Conservation (phyloP, 2,888 invertebrate species). For the Callosobruchus maculatus region DNA sequence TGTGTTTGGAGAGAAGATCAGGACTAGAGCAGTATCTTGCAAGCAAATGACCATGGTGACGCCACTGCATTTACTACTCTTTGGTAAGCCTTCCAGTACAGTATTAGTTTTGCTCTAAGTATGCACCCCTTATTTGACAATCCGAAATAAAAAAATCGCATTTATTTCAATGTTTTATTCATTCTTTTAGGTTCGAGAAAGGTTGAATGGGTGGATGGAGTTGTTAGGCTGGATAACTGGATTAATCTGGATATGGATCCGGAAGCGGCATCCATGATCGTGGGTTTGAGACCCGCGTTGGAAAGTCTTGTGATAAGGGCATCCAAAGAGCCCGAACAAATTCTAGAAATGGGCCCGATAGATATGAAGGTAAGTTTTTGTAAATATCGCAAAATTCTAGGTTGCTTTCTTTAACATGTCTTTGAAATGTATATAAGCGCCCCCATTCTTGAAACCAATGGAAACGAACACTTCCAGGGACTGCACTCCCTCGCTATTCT, state of each 20-base stretch:
- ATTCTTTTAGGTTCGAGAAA: slow-evolving; percentile 67
- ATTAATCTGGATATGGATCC: slow-evolving; percentile 85
- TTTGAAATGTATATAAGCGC: no score
- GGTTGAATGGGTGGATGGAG: slow-evolving; percentile 72
- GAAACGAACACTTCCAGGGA: no score
- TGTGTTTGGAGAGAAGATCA: slow-evolving; percentile 97
- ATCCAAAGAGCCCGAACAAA: slow-evolving; percentile 74
- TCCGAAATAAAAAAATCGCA: no score
- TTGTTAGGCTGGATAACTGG: slow-evolving; percentile 90
- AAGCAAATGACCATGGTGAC: slow-evolving; percentile 94
- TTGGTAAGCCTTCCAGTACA: slow-evolving; percentile 44
- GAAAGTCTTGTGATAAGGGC: slow-evolving; percentile 81
- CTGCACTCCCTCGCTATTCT: no score
- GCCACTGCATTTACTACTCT: slow-evolving; percentile 87
- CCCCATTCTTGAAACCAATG: no score
- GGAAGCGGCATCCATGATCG: slow-evolving; percentile 72
- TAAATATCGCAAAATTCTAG: no score
- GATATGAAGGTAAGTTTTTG: slow-evolving; percentile 60
- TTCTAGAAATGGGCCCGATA: slow-evolving; percentile 59
- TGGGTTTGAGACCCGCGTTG: slow-evolving; percentile 83
- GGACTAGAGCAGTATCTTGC: slow-evolving; percentile 92
- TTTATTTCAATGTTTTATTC: background rate
- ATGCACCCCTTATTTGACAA: no score
- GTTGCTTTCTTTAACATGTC: no score
- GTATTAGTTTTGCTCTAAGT: no score